Base-by-base conservation (phyloP, 1,140 invertebrate genomes). In the Microplitis mediator region DNA sequence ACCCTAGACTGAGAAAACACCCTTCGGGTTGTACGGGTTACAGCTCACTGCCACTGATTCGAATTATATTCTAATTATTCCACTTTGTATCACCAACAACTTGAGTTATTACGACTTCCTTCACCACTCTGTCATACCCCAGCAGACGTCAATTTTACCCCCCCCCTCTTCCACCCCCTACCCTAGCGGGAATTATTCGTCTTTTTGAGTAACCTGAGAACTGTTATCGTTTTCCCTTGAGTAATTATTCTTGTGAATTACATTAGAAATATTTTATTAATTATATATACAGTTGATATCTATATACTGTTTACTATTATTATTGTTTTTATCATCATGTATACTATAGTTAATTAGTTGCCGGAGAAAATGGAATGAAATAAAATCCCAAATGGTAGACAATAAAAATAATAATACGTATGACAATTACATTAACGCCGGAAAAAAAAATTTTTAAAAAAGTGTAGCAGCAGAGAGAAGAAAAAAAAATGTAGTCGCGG, bases 21-120 rank as follows among this genome's bases (percentile, higher is more conserved):
- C 66, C 66, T 68, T 66, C 50, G 52, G 45, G 8, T 66, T 60
- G 35, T 39, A 23, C 1, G 39, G 39, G 23, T 52, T 45, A 58
- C 66, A 35, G 52, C n/a, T 68, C 66, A 60, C 66, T 68, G 66
- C 66, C 52, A 68, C 66, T 58, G 54, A 58, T 68, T 68, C 66
- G 16, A 68, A 68, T 68, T 68, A 68, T 68, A 68, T 68, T 68
- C 54, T 68, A 58, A 68, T 68, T 68, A 68, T 68, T 68, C 66
- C 14, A 68, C 66, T 68, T 68, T 68, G 52, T 36, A 68, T 58
- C 52, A 68, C 66, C 6, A 39, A 31, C 31, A 54, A 58, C 50
- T 68, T n/a, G 14, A 68, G 35, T 58, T 68, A 68, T 68, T 58
- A 32, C 54, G 4, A n/a, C 34, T 35, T 62, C 34, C 9, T 23